Conservation (phyloP, 2,888 invertebrate species). For the Tyria jacobaeae region DNA sequence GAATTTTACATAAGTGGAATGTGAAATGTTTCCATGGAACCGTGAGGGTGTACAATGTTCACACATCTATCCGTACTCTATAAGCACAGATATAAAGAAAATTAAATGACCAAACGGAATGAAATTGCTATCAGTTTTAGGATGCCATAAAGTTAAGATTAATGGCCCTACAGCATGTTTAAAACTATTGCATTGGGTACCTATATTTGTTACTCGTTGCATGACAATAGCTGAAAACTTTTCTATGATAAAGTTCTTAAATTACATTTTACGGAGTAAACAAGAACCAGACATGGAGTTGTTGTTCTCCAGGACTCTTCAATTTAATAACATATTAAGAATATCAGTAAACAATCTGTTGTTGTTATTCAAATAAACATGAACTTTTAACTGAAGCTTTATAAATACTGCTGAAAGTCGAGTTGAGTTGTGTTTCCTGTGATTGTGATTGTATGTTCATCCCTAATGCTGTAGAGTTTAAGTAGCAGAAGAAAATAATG, state of each 20-base stretch:
- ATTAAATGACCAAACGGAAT: constrained; percentile 21
- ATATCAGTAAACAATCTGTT: neutral
- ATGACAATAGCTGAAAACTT: neutral
- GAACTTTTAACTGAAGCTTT: neutral
- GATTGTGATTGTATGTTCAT: constrained; percentile 26
- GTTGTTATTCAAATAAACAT: neutral
- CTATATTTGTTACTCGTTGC: neutral
- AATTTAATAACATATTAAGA: neutral
- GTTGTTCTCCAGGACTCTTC: no score
- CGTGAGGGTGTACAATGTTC: constrained; percentile 8
- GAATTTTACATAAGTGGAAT: constrained; percentile 37
- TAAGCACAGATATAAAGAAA: constrained; percentile 10
- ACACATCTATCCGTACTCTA: constrained; percentile 6
- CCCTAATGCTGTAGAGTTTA: neutral
- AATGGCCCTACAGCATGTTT: constrained; percentile 11
- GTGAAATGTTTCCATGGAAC: constrained; percentile 17
- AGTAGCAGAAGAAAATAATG: neutral
- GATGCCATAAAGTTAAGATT: constrained; percentile 24
- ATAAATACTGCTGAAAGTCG: no score
- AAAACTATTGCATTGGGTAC: neutral
- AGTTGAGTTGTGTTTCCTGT: neutral
- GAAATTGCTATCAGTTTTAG: constrained; percentile 29
- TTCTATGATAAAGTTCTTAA: neutral
- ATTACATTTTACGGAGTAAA: neutral
- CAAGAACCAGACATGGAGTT: no score